Base-by-base conservation (phyloP, 2,113 vertebrate species). In the Urocitellus parryii region DNA sequence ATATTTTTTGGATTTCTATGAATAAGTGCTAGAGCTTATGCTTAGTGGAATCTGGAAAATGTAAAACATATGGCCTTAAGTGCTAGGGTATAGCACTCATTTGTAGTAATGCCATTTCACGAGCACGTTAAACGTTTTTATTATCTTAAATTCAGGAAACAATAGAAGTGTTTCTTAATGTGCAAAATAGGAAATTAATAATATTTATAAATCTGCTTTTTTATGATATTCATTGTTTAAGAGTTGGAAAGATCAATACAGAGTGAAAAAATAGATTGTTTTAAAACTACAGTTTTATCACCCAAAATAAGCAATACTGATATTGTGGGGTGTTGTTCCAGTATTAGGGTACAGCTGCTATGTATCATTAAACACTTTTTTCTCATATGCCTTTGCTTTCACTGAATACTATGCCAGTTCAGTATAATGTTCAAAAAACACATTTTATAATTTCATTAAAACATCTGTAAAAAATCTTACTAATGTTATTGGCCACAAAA, bases 11-110 rank as follows among this genome's bases (percentile, higher is more conserved):
- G 16, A 94, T 80, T 96, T 96, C 82, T 80, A 20, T 85, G 61
- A 90, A 72, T 96, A 88, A 92, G 70, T 93, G 82, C 58, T 74
- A 45, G n/a, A 88, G 45, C 67, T 95, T 92, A 78, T 48, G 37
- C 65, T 91, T 96, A 96, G 91, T 89, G 65, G 85, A 96, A 94
- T 80, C 94, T 91, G 93, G 73, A 88, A 94, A 97, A 97, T 74
- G 27, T 87, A 94, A 94, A 97, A 88, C 92, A 97, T 76, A 93
- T 93, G 91, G 85, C 72, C 68, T 1, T 83, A 95, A 91, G 78
- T 91, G 82, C 45, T 32, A 85, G 61, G 24, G 16, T 90, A 95
- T 82, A 95, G 87, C 90, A 95, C 81, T 86, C 86, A 83, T 90
- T 95, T 94, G 92, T 88, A 95, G 27, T 48, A 80, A 92, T 92